Base-by-base conservation (phyloP, 2,888 invertebrate genomes). In the Carcina quercana region DNA sequence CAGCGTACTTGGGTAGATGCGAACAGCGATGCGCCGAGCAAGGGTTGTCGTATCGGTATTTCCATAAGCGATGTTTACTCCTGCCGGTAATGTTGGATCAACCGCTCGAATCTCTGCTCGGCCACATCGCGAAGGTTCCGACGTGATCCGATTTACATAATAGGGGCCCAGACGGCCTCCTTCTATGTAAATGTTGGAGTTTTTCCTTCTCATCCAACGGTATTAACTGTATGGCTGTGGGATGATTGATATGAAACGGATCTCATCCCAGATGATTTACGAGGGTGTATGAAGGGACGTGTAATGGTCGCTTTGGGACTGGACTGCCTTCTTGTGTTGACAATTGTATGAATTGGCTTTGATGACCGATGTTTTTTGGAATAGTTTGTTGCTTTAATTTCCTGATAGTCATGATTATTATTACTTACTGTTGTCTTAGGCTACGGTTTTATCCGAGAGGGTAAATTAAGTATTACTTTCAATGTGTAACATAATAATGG, bases 111-210 rank as follows among this genome's bases (percentile, higher is more conserved):
- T 74, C 74, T 71, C 63, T 61, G 59, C 58, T 47, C 46, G 43
- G 58, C 62, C 60, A 59, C 65, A 65, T 68, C 67, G 60, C 60
- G 53, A 55, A 57, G 63, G 59, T 51, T 51, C 40, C 56, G 53
- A 68, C 75, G 73, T 72, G 75, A 74, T 72, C 57, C 49, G 55
- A 72, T 76, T 75, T 72, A 62, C 74, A 74, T 76, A 75, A 73
- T 65, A 68, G 53, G 54, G 47, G 44, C 49, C 53, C 45, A 45
- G 38, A 47, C 47, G 49, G 44, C 50, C 53, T 60, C 55, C 59
- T 59, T 48, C 61, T 59, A 60, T 65, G 63, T 59, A 69, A 63
- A 65, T 65, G 43, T 43, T n/a, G 35, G 51, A 60, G 53, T 60
- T 60, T 66, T 69, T 67, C 59, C 37, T 52, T 47, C 46, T 39